Evolutionary conservation across 2,113 vertebrate species (phyloP).

Genomic region (Ptilorrhoa leucosticta): DNA sequence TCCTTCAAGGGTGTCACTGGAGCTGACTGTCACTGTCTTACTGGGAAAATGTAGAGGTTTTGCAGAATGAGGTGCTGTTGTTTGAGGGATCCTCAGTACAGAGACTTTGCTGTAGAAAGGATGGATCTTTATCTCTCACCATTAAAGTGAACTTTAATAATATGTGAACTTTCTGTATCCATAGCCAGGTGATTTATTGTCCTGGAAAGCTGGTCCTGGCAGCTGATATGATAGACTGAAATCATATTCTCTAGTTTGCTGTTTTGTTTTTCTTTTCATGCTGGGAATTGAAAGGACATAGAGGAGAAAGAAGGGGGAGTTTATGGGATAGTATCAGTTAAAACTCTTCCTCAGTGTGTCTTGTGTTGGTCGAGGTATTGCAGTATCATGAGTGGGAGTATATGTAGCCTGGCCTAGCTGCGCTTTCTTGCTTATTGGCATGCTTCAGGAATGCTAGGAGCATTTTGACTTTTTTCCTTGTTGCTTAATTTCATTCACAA

Average conservation of each 20-base stretch:
- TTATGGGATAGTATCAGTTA: background rate
- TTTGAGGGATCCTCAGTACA: background rate
- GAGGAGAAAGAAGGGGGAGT: background rate
- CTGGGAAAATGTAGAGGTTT: background rate
- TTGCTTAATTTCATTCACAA: slow-evolving; percentile 14
- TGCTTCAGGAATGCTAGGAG: background rate
- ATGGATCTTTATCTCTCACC: background rate
- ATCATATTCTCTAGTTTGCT: background rate
- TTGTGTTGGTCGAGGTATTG: background rate
- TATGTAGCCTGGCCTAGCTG: background rate
- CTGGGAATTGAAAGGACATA: background rate
- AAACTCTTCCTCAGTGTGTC: background rate
- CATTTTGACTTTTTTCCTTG: background rate
- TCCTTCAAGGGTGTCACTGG: background rate
- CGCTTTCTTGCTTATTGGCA: background rate
- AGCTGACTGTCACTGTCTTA: background rate
- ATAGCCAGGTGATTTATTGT: background rate
- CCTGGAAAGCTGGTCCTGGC: background rate
- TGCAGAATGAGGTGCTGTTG: background rate
- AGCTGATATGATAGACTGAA: background rate
- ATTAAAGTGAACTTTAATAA: background rate
- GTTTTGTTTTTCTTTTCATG: background rate
- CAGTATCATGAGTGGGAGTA: background rate
- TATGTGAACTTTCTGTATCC: background rate
- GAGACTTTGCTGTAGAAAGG: background rate